A percentile compares a stretch with the other conserved stretches of the same genome.
Evolutionary conservation across 1,140 invertebrate species (phyloP).

Genomic region (Halictus rubicundus): DNA sequence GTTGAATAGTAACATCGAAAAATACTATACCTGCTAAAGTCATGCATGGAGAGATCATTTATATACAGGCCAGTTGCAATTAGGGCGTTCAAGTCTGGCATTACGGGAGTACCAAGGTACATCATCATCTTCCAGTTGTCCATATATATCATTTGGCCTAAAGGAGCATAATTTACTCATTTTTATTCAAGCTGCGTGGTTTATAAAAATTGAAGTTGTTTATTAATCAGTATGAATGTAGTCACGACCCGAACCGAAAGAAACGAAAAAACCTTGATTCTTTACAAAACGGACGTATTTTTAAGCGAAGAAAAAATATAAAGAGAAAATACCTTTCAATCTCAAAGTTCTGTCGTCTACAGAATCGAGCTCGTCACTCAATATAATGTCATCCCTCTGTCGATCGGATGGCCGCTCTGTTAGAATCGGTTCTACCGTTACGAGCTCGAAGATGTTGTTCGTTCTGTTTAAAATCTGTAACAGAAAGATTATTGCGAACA

Average conservation of each 20-base stretch:
- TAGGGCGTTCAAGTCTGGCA: constrained; percentile 94
- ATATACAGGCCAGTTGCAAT: constrained; percentile 96
- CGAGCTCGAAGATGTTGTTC: constrained; percentile 97
- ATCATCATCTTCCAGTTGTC: constrained; percentile 98
- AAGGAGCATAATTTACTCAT: constrained; percentile 49
- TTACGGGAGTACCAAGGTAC: constrained; percentile 96
- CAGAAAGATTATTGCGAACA: too few species aligned
- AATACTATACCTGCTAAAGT: constrained; percentile 91
- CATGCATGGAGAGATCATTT: constrained; percentile 98
- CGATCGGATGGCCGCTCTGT: constrained; percentile 84
- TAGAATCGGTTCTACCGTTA: constrained; percentile 91
- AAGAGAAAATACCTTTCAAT: constrained; percentile 87
- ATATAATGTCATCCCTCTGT: constrained; percentile 79
- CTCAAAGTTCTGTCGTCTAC: constrained; percentile 87
- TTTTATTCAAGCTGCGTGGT: too few species aligned
- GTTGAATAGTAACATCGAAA: neutral
- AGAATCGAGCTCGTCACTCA: constrained; percentile 84
- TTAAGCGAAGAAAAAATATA: too few species aligned
- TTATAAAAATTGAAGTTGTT: too few species aligned
- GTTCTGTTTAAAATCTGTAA: constrained; percentile 94
- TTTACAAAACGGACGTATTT: too few species aligned
- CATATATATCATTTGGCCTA: constrained; percentile 99
- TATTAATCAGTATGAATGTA: too few species aligned
- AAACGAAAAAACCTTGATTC: too few species aligned
- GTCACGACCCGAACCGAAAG: too few species aligned